phyloP scores from a whole-genome alignment of 2,888 invertebrate genomes.

The Calephelis perditalis region DNA sequence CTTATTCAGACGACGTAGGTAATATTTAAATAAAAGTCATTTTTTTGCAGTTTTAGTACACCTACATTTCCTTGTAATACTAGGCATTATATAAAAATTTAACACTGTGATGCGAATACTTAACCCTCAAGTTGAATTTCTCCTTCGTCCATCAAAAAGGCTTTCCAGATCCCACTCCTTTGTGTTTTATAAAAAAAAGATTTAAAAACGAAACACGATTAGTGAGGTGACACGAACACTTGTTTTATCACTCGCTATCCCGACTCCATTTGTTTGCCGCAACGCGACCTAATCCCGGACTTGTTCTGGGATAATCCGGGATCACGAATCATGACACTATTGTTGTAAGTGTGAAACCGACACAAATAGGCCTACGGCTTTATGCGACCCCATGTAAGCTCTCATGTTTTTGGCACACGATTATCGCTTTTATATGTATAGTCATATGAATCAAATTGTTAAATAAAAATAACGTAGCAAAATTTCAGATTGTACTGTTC shows the following conservation, averaged over 20 bases:
- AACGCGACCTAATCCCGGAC: conserved; percentile 70
- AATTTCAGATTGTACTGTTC: neutral
- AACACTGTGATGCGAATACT: too few species aligned
- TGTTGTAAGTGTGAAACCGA: conserved; percentile 79
- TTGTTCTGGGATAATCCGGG: conserved; percentile 71
- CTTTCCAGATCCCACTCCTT: too few species aligned
- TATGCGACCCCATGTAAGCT: conserved; percentile 37
- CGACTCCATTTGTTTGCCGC: conserved; percentile 70
- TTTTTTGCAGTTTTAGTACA: too few species aligned
- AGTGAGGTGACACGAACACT: conserved; percentile 52
- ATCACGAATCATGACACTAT: conserved; percentile 78
- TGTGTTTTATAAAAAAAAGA: too few species aligned
- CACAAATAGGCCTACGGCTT: conserved; percentile 72
- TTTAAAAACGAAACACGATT: conserved; percentile 59
- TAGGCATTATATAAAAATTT: too few species aligned
- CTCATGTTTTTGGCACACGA: neutral
- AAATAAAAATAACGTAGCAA: neutral
- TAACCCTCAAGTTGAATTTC: too few species aligned
- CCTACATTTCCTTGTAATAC: too few species aligned
- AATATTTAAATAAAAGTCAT: too few species aligned
- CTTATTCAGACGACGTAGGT: too few species aligned
- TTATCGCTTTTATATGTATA: conserved; percentile 11
- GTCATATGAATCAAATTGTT: neutral
- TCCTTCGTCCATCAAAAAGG: too few species aligned
- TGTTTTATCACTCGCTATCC: conserved; percentile 60